Evolutionary conservation across 2,797 vertebrate genomes (phyloP), one percentile per base, ranked within the genome.

Genomic region (Protosalanx chinensis): DNA sequence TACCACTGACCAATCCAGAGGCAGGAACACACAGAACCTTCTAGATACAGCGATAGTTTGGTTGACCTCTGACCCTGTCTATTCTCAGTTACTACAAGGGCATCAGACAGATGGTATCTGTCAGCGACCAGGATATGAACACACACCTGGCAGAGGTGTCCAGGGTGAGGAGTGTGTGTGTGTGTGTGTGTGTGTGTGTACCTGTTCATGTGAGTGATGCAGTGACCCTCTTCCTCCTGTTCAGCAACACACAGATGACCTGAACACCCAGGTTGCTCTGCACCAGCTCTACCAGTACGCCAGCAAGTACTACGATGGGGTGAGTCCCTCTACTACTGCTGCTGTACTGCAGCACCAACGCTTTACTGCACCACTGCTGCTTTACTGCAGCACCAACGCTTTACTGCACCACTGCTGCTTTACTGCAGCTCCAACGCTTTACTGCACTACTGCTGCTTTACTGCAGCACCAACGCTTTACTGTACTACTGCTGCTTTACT

Each of bases 111-210:
- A 98, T 98, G 96, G 94, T 98, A 53, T 88, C 95, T 33, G 96
- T 99, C 86, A 99, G 97, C 60, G 97, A 99, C 90, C 97, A 99
- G 85, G 97, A 99, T 86, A 99, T 99, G 97, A 98, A 99, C 91
- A 98, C 97, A 32, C 96, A 99, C 86, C 88, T 99, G 91, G 97
- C 97, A 51, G 97, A 99, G 88, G 96, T 99, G 87, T 99, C 97
- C 75, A 93, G 97, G 95, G 97, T 99, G 89, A 95, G 91, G 71
- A 75, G 70, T 29, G 58, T 27, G 57, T 23, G 57, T 59, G 58
- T 60, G 58, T 59, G 58, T 60, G 58, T 60, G 60, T 65, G 20
- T 46, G 63, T 46, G 63, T 27, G 37, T 41, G n/a, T 12, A 1
- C 15, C 32, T 37, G 3, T 64, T n/a, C 18, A n/a, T 35, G 6